Percentiles rank a stretch among this genome's conserved stretches.
These are phyloP conservation scores for Cliona cf. orientalis DNA, from an alignment of 37 sponge, comb jelly and placozoan genomes.

Conservation along the genomic window DNA sequence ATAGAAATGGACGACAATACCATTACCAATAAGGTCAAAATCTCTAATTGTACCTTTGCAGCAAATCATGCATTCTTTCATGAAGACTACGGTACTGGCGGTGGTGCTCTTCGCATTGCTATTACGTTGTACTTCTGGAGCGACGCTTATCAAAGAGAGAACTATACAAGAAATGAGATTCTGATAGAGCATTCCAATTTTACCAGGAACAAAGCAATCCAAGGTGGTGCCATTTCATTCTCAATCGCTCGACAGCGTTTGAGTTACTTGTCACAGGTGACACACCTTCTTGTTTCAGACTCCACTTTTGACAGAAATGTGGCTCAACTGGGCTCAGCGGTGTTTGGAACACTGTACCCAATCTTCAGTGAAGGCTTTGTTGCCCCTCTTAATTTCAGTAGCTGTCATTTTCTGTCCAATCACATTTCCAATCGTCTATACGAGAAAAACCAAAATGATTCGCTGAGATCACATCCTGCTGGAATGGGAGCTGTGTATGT, in stretches of 20 bases:
- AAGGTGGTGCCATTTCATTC: conserved; percentile 55
- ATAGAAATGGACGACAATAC: conserved; percentile 41
- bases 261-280: background rate
- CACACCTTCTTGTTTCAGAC: background rate
- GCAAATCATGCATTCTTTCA: conserved; percentile 14
- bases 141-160: no score
- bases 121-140: background rate
- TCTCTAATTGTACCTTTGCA: background rate
- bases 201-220: conserved; percentile 1
- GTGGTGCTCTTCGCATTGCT: conserved; percentile 46
- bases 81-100: conserved; percentile 6
- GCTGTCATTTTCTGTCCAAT: no score
- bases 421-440: no score
- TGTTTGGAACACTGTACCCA: conserved; percentile 1
- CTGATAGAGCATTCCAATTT: conserved; percentile 3
- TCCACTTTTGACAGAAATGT: conserved; percentile 23
- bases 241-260: background rate
- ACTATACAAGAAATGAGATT: background rate
- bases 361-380: background rate
- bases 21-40: conserved; percentile 3
- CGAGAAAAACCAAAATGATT: no score
- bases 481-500: conserved; percentile 52
- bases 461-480: background rate
- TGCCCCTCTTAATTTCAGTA: no score
- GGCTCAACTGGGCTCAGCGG: conserved; percentile 51